Base-by-base conservation (phyloP, 2,113 vertebrate genomes). In the Nansenia antarctica region DNA sequence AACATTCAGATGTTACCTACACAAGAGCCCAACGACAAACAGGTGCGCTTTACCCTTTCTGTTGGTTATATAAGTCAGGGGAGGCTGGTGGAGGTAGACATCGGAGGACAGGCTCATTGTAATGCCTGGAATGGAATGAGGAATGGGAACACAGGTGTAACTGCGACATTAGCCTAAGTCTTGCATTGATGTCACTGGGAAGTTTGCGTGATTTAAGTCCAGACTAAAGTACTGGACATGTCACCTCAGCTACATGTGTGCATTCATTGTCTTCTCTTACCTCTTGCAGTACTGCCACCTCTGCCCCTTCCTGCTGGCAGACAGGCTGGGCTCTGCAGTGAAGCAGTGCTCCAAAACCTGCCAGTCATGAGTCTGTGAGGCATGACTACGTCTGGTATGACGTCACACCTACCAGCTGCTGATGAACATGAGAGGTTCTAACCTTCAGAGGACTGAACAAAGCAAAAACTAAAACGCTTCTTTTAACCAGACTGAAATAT, bases 251-350 rank as follows among this genome's bases (percentile, higher is more conserved):
- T 42, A 15, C n/a, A n/a, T n/a, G 39, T 15, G 39, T 42, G 12
- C 18, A 42, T 11, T 29, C 26, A 29, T 27, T 26, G 9, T 9
- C 3, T 2, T 53, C 3, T 34, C 34, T 76, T 1, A 31, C 3
- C 49, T 32, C 4, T 71, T 65, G 65, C 67, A 92, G 91, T 72
- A 42, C 55, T 88, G 88, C 76, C 85, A 83, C 69, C 86, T 91
- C 47, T 85, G 68, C 62, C 91, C 91, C 0, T 92, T 92, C 52
- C 67, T 72, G 24, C 37, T 91, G 78, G 87, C 88, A 5, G 87
- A 88, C 62, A 86, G 57, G 65, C 69, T 84, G 66, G 87, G 88
- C 35, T 81, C 73, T 9, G 80, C 77, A 0, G 32, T 90, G 62
- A 84, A 71, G 32, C 82, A 91, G 53, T 88, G 88, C 74, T 88